Evolutionary conservation across 2,797 vertebrate species (phyloP), one percentile per base, ranked within the genome.

Genomic region (Okamejei kenojei): DNA sequence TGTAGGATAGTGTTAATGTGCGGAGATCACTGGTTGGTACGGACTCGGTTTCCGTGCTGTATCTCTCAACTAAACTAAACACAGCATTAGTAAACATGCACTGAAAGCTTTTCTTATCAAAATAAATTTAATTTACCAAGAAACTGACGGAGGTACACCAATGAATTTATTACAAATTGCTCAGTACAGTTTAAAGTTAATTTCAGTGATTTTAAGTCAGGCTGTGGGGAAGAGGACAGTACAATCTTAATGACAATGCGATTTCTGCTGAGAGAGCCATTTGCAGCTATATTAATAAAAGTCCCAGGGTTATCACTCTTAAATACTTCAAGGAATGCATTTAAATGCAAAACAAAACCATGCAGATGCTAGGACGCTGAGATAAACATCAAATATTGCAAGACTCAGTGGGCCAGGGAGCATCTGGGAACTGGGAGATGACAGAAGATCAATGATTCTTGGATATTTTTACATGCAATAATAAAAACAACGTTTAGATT

Each of bases 251-350:
- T 84, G 29, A 61, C 58, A 84, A 84, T 61, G 26, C 32, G 58
- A 1, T n/a, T 84, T 84, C 58, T 84, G 81, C 54, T 84, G 54
- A 84, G 58, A 61, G 29, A 26, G 26, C 21, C 54, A 84, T 84
- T 29, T 80, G 58, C 81, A 84, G 81, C 54, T 84, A 26, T 29
- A 84, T 84, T 84, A 84, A 84, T 84, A 84, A 29, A 84, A 84
- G 23, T 61, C 23, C 54, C 45, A 0, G 29, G 11, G 54, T 84
- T 61, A 29, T 29, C 81, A 61, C 81, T 61, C 26, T 84, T 84
- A 84, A 84, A 32, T 84, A 61, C 9, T 61, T 84, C 4, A 84
- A 29, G 23, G 45, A 84, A 84, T 61, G 13, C 26, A 5, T 84
- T 61, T 61, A 61, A 84, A 74, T 74, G 71, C 23, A 74, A 21